A percentile compares a stretch with the other conserved stretches of the same genome.
Conservation (phyloP, 2,888 invertebrate genomes). For the Melitaea athalia region DNA sequence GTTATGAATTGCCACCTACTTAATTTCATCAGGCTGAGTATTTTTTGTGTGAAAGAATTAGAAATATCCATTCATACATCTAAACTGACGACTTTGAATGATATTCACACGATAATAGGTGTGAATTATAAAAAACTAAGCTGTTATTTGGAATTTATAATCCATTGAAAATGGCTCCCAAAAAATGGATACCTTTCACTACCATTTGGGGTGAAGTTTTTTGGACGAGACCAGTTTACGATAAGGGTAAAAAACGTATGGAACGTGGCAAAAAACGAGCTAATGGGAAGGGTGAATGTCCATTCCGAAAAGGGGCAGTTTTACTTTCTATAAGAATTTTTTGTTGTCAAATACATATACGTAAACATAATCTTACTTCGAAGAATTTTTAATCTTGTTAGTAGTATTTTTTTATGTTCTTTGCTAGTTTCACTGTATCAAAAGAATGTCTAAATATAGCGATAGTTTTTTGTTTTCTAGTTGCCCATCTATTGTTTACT, state of each 20-base stretch:
- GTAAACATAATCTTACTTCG: too few relatives aligned
- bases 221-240: slow-evolving; percentile 34
- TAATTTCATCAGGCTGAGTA: too few relatives aligned
- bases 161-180: slow-evolving; percentile 12
- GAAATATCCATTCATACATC: too few relatives aligned
- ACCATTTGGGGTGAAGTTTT: slow-evolving; percentile 30
- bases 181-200: slow-evolving; percentile 28
- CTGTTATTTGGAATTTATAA: neutral
- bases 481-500: too few relatives aligned
- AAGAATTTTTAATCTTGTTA: too few relatives aligned
- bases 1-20: too few relatives aligned
- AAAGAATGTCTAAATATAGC: too few relatives aligned
- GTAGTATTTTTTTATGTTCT: too few relatives aligned
- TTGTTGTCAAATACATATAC: too few relatives aligned
- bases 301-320: slow-evolving; percentile 9
- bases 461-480: too few relatives aligned
- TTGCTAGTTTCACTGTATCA: too few relatives aligned
- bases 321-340: slow-evolving; percentile 11
- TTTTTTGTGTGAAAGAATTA: neutral
- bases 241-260: slow-evolving; percentile 22
- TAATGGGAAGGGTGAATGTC: slow-evolving; percentile 22
- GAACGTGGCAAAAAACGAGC: slow-evolving; percentile 28
- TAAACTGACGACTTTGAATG: neutral
- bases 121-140: neutral
- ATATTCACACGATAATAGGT: neutral